Evolutionary conservation across 2,113 vertebrate genomes (phyloP), one percentile per base, ranked within the genome.

Genomic region (Callocephalon fimbriatum): DNA sequence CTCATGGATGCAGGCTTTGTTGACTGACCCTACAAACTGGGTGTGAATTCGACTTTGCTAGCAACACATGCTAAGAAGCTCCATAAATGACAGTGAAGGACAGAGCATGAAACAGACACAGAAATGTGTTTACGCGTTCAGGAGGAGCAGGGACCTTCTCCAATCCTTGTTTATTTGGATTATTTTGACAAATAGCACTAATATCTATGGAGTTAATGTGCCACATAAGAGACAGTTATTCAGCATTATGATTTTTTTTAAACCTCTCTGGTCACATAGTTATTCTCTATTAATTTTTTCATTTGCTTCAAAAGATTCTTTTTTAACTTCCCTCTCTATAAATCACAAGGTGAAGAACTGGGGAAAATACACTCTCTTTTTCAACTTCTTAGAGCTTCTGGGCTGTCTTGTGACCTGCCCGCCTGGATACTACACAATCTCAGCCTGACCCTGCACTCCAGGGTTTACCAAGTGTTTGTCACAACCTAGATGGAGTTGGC

Each of bases 101-200:
- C 89, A 97, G 53, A 94, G 88, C 93, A 95, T 76, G 95, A 91
- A 95, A 96, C 83, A 95, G 86, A 96, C 93, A 96, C 23, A 72
- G 79, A 96, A 91, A 95, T 21, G 44, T 48, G 25, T 92, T 93
- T 23, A 94, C n/a, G 35, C 4, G 0, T 83, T 75, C 37, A 71
- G 68, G 35, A 77, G 21, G 75, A 78, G 45, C 38, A 59, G 72
- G 63, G 67, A 67, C 73, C 19, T 88, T 79, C 58, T 56, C 44
- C 79, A 93, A 68, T 42, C 14, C 31, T 31, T 89, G 61, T 35
- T 90, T 84, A 93, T 78, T 84, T 65, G 63, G 45, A 88, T 71
- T 77, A 63, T 22, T 75, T 86, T 77, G 59, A 53, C 50, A 86
- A 81, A 15, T 53, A 78, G 37, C 48, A 81, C 35, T 86, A 84